Evolutionary conservation across 1,140 invertebrate genomes (phyloP).

Genomic region (Anastrepha ludens): DNA sequence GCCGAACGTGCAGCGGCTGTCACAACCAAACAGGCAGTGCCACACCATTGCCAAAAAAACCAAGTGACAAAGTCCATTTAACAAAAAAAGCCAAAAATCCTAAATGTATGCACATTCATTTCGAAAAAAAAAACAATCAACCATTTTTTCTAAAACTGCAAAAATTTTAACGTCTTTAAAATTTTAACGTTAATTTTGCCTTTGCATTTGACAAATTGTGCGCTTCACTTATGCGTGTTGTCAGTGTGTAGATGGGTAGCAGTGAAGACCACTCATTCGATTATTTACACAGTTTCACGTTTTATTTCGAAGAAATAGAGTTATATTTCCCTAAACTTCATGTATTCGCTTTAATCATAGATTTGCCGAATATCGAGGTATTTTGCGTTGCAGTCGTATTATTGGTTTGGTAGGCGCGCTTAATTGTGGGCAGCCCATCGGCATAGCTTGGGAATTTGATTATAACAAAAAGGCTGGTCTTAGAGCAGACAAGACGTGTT

Average conservation of each 20-base stretch:
- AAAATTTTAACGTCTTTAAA: constrained; percentile 32
- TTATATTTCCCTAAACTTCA: too few species aligned
- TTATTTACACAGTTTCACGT: not conserved
- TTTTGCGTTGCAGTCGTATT: too few species aligned
- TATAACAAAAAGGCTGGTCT: too few species aligned
- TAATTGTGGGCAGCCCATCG: too few species aligned
- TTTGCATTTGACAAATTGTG: constrained; percentile 11
- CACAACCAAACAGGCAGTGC: not conserved
- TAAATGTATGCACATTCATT: not conserved
- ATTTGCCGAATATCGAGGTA: too few species aligned
- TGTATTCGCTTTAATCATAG: too few species aligned
- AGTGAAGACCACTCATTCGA: not conserved
- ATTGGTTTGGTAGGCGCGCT: too few species aligned
- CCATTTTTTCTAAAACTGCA: not conserved
- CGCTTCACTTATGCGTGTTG: not conserved
- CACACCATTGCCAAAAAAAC: constrained; percentile 37
- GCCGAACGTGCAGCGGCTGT: constrained; percentile 3
- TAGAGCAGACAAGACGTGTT: too few species aligned
- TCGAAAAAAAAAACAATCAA: not conserved
- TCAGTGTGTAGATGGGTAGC: not conserved
- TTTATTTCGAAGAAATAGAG: not conserved
- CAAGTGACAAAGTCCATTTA: constrained; percentile 44
- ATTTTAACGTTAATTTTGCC: constrained; percentile 11
- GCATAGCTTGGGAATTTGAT: too few species aligned
- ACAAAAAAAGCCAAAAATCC: constrained; percentile 29